Evolutionary conservation across 1,140 invertebrate species (phyloP), one percentile per base, ranked within the genome.

Genomic region (Trichonephila clavipes): DNA sequence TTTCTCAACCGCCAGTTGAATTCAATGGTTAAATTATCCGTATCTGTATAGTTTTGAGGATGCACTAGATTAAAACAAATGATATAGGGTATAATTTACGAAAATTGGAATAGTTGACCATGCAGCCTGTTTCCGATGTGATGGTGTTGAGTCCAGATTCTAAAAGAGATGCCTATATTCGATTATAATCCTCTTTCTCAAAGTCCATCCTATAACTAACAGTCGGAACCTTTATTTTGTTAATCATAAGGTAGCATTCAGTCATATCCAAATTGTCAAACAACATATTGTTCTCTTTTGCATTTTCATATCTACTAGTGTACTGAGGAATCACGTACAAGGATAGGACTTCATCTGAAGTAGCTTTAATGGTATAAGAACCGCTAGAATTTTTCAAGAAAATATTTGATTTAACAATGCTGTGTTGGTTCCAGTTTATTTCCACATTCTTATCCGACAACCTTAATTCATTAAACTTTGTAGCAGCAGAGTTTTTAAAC

Each of bases 261-360:
- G 58, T 87, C 62, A 34, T 93, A 87, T 93, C 83, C 28, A 93
- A 88, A 34, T 93, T 51, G 40, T 93, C 91, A 16, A 86, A 93
- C 21, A 77, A 12, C 44, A 59, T 62, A 69, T 87, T n/a, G n/a
- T n/a, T n/a, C n/a, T n/a, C n/a, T n/a, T n/a, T n/a, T n/a, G n/a
- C n/a, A n/a, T n/a, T n/a, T 64, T 93, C 85, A 62, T 34, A 28
- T 62, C 85, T 93, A 28, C 87, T 83, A 18, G 40, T 51, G 40
- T 87, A 93, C 61, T 86, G 40, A 61, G 61, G 81, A 7, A 86
- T 77, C 1, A 93, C 62, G 10, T 66, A 93, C 21, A 93, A 44
- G 5, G 18, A 44, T 88, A 77, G 44, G 5, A 93, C 51, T 77
- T 93, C 91, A 88, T 88, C 83, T 66, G 91, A 87, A 21, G 40